Conservation (phyloP, 2,888 invertebrate genomes). For the Brenthis ino region DNA sequence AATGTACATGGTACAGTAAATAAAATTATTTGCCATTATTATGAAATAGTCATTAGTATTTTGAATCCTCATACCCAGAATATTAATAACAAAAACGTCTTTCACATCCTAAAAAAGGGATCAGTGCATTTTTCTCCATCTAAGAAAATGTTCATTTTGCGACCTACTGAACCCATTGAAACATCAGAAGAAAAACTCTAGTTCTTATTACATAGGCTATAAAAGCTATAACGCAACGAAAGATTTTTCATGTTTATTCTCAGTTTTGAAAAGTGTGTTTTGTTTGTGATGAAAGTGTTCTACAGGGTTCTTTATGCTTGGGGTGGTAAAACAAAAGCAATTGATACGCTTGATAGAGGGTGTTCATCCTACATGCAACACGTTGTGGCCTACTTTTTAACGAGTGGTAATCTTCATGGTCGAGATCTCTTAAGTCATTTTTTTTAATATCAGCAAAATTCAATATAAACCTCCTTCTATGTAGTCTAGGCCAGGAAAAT, state of each 20-base stretch:
- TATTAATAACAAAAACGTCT: too few species aligned
- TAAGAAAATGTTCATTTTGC: conserved; percentile 21
- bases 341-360: conserved; percentile 60
- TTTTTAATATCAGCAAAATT: conserved; percentile 23
- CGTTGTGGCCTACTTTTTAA: conserved; percentile 58
- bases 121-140: conserved; percentile 9
- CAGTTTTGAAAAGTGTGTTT: conserved; percentile 37
- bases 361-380: conserved; percentile 55
- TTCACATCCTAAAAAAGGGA: not conserved
- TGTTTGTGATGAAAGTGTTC: conserved; percentile 38
- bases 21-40: too few species aligned
- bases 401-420: conserved; percentile 20
- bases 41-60: too few species aligned
- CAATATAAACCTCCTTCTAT: conserved; percentile 1
- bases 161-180: conserved; percentile 22
- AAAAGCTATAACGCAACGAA: conserved; percentile 23
- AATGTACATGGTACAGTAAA: too few species aligned
- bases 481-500: not conserved
- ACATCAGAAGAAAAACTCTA: conserved; percentile 14
- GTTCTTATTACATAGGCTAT: conserved; percentile 2
- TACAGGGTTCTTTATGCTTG: conserved; percentile 49
- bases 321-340: conserved; percentile 56
- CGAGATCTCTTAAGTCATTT: conserved; percentile 21
- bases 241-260: conserved; percentile 29
- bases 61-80: too few species aligned